Conservation (phyloP, 2,888 invertebrate species). For the Brachyopa scutellaris region DNA sequence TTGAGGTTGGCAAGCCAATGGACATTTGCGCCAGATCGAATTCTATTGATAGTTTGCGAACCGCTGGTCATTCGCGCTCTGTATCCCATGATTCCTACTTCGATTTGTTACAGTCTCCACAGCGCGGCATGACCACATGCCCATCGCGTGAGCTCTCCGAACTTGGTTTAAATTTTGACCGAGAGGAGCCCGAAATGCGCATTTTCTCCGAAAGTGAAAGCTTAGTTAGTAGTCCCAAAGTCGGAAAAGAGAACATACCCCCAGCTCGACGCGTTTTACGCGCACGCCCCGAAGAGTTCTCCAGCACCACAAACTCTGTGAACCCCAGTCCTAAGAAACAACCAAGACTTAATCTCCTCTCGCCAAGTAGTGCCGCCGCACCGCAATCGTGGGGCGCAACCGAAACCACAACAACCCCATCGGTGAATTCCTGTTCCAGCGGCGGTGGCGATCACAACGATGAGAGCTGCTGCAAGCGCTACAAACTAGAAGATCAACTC, state of each 20-base stretch:
- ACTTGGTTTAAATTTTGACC: conserved; percentile 90
- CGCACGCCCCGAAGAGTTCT: conserved; percentile 84
- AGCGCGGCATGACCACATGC: conserved; percentile 80
- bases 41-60: conserved; percentile 82
- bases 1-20: conserved; percentile 80
- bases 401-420: conserved; percentile 27
- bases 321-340: conserved; percentile 86
- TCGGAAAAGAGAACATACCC: conserved; percentile 82
- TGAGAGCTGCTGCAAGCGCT: conserved; percentile 85
- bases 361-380: conserved; percentile 78
- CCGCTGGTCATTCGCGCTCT: conserved; percentile 84
- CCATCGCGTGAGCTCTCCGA: conserved; percentile 89
- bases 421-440: conserved; percentile 32
- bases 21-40: conserved; percentile 81
- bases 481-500: conserved; percentile 89
- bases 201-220: conserved; percentile 95
- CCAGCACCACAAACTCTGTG: conserved; percentile 83
- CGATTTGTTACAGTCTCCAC: conserved; percentile 84
- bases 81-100: conserved; percentile 97
- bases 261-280: conserved; percentile 83
- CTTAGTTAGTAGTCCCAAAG: conserved; percentile 84
- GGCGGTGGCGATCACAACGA: conserved; percentile 77
- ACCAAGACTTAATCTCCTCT: conserved; percentile 82
- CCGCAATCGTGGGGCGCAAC: conserved; percentile 62
- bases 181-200: conserved; percentile 92